A percentile compares a stretch with the other conserved stretches of the same genome.
Conservation (phyloP, 2,113 vertebrate species). For the Melanocharis versteri region DNA sequence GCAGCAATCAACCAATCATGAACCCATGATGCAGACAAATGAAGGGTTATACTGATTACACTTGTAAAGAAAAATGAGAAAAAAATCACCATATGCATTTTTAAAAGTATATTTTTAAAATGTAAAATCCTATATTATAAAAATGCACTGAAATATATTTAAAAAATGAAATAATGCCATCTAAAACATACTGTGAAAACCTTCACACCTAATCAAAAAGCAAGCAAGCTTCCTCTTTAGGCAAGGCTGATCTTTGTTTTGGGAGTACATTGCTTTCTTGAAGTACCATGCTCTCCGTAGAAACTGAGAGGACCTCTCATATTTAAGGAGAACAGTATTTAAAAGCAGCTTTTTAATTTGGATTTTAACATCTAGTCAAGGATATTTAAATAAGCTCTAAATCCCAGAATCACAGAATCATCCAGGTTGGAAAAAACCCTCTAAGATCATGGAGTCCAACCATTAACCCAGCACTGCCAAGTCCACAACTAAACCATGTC, state of each 20-base stretch:
- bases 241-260: neutral
- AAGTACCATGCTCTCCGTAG: neutral
- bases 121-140: neutral
- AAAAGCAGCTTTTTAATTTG: neutral
- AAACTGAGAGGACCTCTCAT: neutral
- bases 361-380: neutral
- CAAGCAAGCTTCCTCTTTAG: neutral
- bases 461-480: neutral
- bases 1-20: neutral
- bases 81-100: neutral
- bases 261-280: neutral
- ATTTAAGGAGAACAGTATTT: neutral
- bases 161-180: neutral
- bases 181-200: neutral
- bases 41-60: neutral
- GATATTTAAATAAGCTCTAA: neutral
- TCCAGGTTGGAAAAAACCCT: neutral
- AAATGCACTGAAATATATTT: neutral
- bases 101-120: neutral
- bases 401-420: neutral
- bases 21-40: neutral
- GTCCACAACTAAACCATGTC: neutral
- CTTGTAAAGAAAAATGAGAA: neutral
- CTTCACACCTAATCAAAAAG: neutral
- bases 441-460: neutral